Conservation (phyloP, 2,888 invertebrate genomes). For the Leucophora obtusa region DNA sequence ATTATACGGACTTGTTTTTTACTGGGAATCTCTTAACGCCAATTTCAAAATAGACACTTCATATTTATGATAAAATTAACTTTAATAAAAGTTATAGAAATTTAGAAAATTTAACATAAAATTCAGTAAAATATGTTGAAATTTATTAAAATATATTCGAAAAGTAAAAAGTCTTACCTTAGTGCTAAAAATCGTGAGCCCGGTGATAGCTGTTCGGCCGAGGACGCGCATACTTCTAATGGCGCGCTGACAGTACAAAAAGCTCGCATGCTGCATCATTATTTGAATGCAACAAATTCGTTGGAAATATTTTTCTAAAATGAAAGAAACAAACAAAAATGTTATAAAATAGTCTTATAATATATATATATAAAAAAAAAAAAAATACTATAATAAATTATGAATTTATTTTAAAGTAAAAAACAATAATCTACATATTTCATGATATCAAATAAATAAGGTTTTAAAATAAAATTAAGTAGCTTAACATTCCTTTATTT, state of each 20-base stretch:
- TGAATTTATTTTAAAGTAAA: conserved; percentile 25
- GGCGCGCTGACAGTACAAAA: conserved; percentile 90
- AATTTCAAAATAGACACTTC: no score
- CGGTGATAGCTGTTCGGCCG: conserved; percentile 80
- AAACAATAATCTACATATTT: conserved; percentile 49
- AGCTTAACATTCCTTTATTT: conserved; percentile 50
- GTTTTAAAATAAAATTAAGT: conserved; percentile 27
- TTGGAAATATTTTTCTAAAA: conserved; percentile 78
- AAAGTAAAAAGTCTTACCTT: conserved; percentile 70
- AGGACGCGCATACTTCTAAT: conserved; percentile 87
- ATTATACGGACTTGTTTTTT: no score
- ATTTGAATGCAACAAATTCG: conserved; percentile 78
- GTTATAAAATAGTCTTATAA: background rate
- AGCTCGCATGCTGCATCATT: conserved; percentile 83
- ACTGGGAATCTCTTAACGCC: no score
- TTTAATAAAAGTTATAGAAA: no score
- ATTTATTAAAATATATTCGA: background rate
- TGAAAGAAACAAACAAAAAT: conserved; percentile 38
- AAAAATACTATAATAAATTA: background rate
- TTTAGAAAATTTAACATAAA: no score
- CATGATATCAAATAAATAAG: conserved; percentile 28
- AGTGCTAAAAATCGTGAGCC: conserved; percentile 82
- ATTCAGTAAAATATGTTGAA: no score
- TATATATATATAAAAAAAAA: background rate
- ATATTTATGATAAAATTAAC: no score